Evolutionary conservation across 2,113 vertebrate genomes (phyloP).

Genomic region (Hemicordylus capensis): DNA sequence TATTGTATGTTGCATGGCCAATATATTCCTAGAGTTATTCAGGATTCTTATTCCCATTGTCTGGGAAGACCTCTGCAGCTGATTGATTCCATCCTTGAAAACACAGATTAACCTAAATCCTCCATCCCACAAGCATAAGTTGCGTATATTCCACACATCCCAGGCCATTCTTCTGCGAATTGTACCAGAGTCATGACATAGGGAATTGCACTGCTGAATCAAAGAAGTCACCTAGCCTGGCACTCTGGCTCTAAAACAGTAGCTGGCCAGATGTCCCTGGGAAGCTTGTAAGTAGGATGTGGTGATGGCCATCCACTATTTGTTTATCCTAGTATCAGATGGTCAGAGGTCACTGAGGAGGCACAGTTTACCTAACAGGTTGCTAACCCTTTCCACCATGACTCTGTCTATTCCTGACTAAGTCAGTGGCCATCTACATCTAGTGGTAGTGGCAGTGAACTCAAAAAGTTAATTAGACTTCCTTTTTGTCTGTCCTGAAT

Average conservation of each 20-base stretch:
- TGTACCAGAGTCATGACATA: not conserved
- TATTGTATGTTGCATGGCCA: not conserved
- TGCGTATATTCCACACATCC: accelerated
- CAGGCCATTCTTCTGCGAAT: not conserved
- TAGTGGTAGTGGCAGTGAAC: not conserved
- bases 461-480: not conserved
- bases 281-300: not conserved
- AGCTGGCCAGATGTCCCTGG: not conserved
- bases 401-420: no score
- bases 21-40: not conserved
- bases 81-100: accelerated
- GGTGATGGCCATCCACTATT: not conserved
- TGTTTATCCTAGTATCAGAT: not conserved
- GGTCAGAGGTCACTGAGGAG: no score
- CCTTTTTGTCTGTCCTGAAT: not conserved
- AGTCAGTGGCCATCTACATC: no score
- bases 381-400: no score
- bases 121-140: not conserved
- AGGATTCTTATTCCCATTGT: not conserved
- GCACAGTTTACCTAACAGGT: no score
- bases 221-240: not conserved
- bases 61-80: not conserved
- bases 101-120: accelerated
- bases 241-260: not conserved
- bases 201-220: not conserved